These are phyloP conservation scores for Mola mola DNA, from an alignment of 2,113 vertebrate genomes.

Conservation along the genomic window DNA sequence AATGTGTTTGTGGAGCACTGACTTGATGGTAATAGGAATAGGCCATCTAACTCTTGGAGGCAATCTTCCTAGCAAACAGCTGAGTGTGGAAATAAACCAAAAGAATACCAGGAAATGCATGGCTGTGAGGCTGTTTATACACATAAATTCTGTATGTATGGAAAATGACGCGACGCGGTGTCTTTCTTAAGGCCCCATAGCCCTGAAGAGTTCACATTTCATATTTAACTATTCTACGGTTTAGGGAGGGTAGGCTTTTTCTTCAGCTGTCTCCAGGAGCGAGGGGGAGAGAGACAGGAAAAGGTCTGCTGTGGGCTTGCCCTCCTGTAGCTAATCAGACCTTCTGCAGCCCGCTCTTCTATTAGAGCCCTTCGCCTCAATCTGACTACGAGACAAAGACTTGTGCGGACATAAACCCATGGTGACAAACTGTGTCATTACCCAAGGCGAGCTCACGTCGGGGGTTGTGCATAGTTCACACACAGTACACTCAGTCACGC, in stretches of 20 bases:
- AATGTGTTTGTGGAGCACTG: constrained; percentile 33
- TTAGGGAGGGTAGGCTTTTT: constrained; percentile 26
- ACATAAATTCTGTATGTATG: constrained; percentile 4
- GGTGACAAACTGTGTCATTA: constrained; percentile 45
- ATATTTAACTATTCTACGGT: constrained; percentile 30
- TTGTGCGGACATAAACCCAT: constrained; percentile 38
- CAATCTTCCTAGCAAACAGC: constrained; percentile 45
- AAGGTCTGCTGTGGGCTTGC: constrained; percentile 52
- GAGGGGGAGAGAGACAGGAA: constrained; percentile 23
- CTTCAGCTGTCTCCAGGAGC: constrained; percentile 35
- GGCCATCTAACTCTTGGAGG: constrained; percentile 27
- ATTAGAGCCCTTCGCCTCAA: constrained; percentile 39
- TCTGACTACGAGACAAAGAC: constrained; percentile 40
- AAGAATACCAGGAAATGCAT: constrained; percentile 24
- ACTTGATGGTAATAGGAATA: constrained; percentile 43
- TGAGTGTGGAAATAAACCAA: constrained; percentile 28
- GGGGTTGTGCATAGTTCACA: constrained; percentile 5
- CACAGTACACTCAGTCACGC: constrained; percentile 33
- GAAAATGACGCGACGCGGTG: not conserved
- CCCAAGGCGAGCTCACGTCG: constrained; percentile 8
- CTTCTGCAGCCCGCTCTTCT: constrained; percentile 44
- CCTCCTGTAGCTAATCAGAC: constrained; percentile 57
- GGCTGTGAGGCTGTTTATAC: constrained; percentile 18
- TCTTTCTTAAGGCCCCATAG: constrained; percentile 25
- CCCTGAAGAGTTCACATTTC: constrained; percentile 13